These are phyloP conservation scores for Eucidaris tribuloides DNA, from an alignment of 35 echinoderm and acorn worm genomes.

Conservation along the genomic window DNA sequence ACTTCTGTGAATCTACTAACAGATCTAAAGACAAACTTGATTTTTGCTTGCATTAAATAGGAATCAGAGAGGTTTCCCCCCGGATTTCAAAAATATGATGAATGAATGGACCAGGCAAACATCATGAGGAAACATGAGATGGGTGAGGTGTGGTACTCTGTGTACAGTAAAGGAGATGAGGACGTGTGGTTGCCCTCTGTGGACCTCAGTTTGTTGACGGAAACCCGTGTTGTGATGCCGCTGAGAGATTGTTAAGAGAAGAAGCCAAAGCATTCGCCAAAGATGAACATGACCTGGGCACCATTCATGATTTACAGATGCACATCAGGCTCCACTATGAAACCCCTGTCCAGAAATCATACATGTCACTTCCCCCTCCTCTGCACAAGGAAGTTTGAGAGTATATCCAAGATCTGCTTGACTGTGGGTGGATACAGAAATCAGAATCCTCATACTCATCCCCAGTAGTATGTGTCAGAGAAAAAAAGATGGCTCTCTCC, in stretches of 20 bases:
- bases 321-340: constrained; percentile 35
- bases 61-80: too few relatives aligned
- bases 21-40: too few relatives aligned
- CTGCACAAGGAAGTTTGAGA: constrained; percentile 44
- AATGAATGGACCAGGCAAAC: too few relatives aligned
- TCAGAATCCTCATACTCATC: constrained; percentile 55
- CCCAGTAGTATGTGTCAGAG: constrained; percentile 54
- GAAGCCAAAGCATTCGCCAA: constrained; percentile 35
- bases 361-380: neutral
- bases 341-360: constrained; percentile 12
- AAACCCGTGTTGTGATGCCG: too few relatives aligned
- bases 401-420: constrained; percentile 40
- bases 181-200: too few relatives aligned
- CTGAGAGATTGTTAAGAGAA: constrained; percentile 26
- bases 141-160: too few relatives aligned
- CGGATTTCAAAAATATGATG: too few relatives aligned
- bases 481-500: constrained; percentile 34
- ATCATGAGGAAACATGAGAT: too few relatives aligned
- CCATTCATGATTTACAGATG: constrained; percentile 25
- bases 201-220: too few relatives aligned
- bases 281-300: constrained; percentile 46
- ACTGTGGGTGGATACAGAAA: constrained; percentile 33
- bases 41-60: too few relatives aligned
- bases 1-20: too few relatives aligned
- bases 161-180: too few relatives aligned